Evolutionary conservation across 1,140 invertebrate species (phyloP), one percentile per base, ranked within the genome.

Genomic region (Coboldia fuscipes): DNA sequence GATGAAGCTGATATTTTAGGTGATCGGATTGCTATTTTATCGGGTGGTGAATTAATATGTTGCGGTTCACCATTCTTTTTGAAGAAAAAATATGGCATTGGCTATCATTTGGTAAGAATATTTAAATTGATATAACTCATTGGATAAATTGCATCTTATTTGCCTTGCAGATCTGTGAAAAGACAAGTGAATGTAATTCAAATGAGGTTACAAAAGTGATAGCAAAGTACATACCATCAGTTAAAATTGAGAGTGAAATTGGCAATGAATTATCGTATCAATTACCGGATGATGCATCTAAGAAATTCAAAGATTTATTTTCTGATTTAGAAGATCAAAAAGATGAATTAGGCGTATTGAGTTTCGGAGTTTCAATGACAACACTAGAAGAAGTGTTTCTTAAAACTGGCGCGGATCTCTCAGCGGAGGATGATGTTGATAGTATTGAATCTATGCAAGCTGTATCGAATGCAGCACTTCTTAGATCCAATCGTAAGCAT

Each of bases 1-100:
- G 89, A 94, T 56, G 89, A 96, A 61, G 89, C 89, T 12, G 88
- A 96, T 57, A 66, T 81, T 14, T 60, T 94, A 1, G 86, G 85
- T 2, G 85, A 93, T 54, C 62, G 81, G 38, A 83, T 92, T 39
- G 81, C 83, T 2, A 88, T 92, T 31, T 78, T 92, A 70, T 68
- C 79, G 24, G 63, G 72, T 24, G 86, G 85, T 2, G 56, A 63
- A 34, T 52, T 89, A 2, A 67, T 71, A 43, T 88, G 82, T 47
- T 73, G 70, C 56, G 88, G 85, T 19, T 75, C 80, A 1, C 70
- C 85, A 15, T 69, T 90, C 56, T 88, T 85, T 51, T 58, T 93
- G 28, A 93, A 93, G 52, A 80, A 77, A 41, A 69, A 73, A 41
- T 80, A 83, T 46, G 85, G 84, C 36, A 46, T 44, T 4, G 50